phyloP scores from a whole-genome alignment of 2,888 invertebrate species.

The Ophion slaviceki region DNA sequence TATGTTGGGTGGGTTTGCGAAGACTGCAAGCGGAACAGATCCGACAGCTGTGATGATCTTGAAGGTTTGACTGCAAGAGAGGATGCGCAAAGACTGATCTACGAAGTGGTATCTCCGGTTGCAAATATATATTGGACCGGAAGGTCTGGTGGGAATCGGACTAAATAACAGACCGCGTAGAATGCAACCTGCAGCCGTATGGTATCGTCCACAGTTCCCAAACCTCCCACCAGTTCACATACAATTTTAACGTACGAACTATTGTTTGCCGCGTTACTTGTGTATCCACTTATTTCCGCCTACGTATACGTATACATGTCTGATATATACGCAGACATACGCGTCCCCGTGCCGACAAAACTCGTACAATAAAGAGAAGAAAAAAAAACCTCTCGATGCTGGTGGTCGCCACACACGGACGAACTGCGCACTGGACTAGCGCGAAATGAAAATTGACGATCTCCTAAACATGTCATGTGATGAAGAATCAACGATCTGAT shows the following conservation, averaged over 20 bases:
- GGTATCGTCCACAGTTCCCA: slow-evolving; percentile 66
- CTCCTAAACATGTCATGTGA: slow-evolving; percentile 1
- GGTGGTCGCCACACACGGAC: slow-evolving; percentile 11
- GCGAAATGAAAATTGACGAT: slow-evolving; percentile 16
- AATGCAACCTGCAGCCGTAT: slow-evolving; percentile 42
- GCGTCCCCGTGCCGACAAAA: background rate
- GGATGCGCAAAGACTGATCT: slow-evolving; percentile 60
- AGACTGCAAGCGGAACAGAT: background rate
- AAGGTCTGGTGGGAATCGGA: slow-evolving; percentile 77
- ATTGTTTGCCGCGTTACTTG: slow-evolving; percentile 69
- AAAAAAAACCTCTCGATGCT: background rate
- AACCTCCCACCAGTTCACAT: slow-evolving; percentile 67
- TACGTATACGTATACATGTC: background rate
- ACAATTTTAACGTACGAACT: slow-evolving; percentile 67
- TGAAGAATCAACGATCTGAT: background rate
- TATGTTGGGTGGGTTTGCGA: background rate
- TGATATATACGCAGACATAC: background rate
- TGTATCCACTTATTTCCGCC: slow-evolving; percentile 11
- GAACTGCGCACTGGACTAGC: slow-evolving; percentile 3
- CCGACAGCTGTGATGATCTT: slow-evolving; percentile 2
- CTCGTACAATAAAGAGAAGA: background rate
- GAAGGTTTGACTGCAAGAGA: slow-evolving; percentile 35
- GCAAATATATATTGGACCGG: slow-evolving; percentile 70
- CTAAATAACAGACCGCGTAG: slow-evolving; percentile 69
- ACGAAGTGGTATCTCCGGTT: slow-evolving; percentile 44